Percentiles rank a stretch among this genome's conserved stretches.
These are phyloP conservation scores for Drosophila conformis DNA, from an alignment of 2,888 invertebrate genomes.

Conservation along the genomic window DNA sequence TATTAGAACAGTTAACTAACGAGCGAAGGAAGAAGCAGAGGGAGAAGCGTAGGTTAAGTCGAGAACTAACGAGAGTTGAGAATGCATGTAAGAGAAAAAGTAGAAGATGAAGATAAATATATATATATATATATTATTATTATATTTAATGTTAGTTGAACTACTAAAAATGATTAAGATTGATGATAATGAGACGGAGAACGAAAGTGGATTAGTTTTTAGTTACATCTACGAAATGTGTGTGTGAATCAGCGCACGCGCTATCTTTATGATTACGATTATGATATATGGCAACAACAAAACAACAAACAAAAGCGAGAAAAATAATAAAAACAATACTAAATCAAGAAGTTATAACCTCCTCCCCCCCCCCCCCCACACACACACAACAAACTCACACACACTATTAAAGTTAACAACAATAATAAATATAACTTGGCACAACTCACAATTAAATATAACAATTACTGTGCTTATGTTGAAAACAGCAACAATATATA, in stretches of 20 bases:
- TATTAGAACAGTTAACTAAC: slow-evolving; percentile 50
- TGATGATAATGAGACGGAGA: slow-evolving; percentile 36
- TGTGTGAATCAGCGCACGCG: slow-evolving; percentile 44
- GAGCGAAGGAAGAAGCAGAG: slow-evolving; percentile 16
- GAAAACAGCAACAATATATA: slow-evolving; percentile 61
- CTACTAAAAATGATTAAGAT: slow-evolving; percentile 67
- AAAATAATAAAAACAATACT: slow-evolving; percentile 35
- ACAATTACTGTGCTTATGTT: slow-evolving; percentile 77
- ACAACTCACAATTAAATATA: slow-evolving; percentile 77
- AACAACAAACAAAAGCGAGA: slow-evolving; percentile 27
- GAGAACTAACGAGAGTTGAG: slow-evolving; percentile 37
- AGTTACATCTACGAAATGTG: slow-evolving; percentile 52
- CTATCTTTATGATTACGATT: slow-evolving; percentile 67
- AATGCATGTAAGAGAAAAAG: slow-evolving; percentile 22
- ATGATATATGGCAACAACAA: slow-evolving; percentile 48
- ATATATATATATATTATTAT: slow-evolving; percentile 48
- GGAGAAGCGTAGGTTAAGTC: slow-evolving; percentile 42
- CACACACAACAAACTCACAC: slow-evolving; percentile 41
- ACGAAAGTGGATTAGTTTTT: slow-evolving; percentile 63
- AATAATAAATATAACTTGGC: slow-evolving; percentile 60
- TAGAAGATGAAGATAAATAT: slow-evolving; percentile 30
- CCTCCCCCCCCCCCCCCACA: slow-evolving; percentile 11
- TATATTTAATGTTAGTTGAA: slow-evolving; percentile 79
- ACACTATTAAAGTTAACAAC: slow-evolving; percentile 77
- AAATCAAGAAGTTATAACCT: slow-evolving; percentile 69